phyloP scores from a whole-genome alignment of 2,113 vertebrate species.

The Procapra przewalskii region DNA sequence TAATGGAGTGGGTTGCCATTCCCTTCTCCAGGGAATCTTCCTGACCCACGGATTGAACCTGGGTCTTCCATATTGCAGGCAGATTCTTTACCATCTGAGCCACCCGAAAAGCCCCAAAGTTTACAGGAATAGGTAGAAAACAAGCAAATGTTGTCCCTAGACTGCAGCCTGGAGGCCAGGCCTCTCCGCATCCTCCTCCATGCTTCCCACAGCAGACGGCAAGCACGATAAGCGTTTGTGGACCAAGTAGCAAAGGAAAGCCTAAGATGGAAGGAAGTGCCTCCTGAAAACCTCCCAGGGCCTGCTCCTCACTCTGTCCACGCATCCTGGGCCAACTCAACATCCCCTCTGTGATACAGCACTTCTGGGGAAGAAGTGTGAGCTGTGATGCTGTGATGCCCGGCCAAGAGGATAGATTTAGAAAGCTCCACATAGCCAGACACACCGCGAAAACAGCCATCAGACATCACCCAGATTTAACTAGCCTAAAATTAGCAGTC shows the following conservation, averaged over 20 bases:
- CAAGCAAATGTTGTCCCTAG: background rate
- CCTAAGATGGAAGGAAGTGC: background rate
- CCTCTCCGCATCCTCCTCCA: background rate
- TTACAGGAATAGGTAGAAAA: background rate
- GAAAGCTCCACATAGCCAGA: constrained; percentile 56
- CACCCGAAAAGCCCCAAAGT: background rate
- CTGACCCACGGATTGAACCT: background rate
- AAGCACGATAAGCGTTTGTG: background rate
- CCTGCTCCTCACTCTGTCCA: background rate
- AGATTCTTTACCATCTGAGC: background rate
- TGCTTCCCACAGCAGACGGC: background rate
- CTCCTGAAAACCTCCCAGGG: background rate
- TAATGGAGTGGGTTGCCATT: background rate
- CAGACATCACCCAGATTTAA: constrained; percentile 69
- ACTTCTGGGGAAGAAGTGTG: background rate
- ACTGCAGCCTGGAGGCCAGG: background rate
- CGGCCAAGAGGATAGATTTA: constrained; percentile 43
- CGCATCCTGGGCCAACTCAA: background rate
- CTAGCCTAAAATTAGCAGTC: constrained; percentile 71
- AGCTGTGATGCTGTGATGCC: background rate
- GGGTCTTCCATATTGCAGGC: background rate
- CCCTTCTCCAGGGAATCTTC: background rate
- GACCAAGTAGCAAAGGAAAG: background rate
- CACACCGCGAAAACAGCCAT: background rate
- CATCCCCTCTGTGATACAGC: background rate